phyloP scores from a whole-genome alignment of 2,797 vertebrate species.

The Spinibarbus caldwelli region DNA sequence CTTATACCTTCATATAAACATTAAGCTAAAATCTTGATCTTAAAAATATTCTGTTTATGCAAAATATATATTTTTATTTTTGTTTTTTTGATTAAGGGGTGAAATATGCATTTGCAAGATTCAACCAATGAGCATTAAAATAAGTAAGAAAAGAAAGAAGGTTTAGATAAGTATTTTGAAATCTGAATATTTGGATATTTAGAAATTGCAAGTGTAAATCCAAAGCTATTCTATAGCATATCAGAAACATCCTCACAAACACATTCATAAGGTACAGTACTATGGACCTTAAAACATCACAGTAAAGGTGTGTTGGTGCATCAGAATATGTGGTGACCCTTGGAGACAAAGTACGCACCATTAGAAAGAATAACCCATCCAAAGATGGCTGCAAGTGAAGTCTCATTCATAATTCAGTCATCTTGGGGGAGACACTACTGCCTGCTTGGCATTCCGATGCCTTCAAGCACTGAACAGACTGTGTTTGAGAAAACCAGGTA shows the following conservation, averaged over 20 bases:
- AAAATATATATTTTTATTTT: background rate
- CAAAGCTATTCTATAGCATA: background rate
- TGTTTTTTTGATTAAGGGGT: background rate
- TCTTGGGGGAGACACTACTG: slow-evolving; percentile 70
- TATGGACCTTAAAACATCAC: background rate
- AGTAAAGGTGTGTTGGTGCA: background rate
- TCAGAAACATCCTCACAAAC: background rate
- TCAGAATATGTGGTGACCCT: background rate
- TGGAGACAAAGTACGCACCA: slow-evolving; percentile 62
- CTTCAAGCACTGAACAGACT: slow-evolving; percentile 41
- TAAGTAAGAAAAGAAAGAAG: background rate
- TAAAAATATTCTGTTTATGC: background rate
- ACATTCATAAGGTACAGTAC: background rate
- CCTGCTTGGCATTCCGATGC: slow-evolving; percentile 70
- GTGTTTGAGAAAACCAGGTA: slow-evolving; percentile 4
- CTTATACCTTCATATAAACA: too few relatives aligned
- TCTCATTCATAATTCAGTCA: slow-evolving; percentile 82
- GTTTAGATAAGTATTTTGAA: background rate
- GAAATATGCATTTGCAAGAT: background rate
- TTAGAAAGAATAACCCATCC: slow-evolving; percentile 74
- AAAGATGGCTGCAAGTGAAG: slow-evolving; percentile 76
- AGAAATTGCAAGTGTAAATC: background rate
- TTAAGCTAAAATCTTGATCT: too few relatives aligned
- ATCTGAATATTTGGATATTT: background rate
- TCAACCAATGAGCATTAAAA: background rate